Percentiles rank a stretch among this genome's conserved stretches.
Conservation (phyloP, 2,797 vertebrate species). For the Propithecus perrieri region DNA sequence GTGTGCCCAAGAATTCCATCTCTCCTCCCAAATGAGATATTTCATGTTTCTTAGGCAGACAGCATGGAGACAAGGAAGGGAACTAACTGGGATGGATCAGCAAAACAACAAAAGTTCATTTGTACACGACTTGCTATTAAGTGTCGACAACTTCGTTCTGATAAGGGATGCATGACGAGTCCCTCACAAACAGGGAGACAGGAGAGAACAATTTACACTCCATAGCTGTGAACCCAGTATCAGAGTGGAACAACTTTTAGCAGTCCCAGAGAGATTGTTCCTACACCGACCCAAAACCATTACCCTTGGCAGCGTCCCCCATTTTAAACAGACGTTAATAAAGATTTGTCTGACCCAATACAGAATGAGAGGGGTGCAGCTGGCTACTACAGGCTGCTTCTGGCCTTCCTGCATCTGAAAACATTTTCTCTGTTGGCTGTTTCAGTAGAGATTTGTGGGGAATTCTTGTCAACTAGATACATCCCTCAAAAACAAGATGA, state of each 20-base stretch:
- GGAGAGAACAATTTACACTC: neutral
- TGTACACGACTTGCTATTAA: neutral
- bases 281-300: neutral
- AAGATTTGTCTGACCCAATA: neutral
- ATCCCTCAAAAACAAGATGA: neutral
- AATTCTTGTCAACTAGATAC: constrained; percentile 12
- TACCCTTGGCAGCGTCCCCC: neutral
- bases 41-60: constrained; percentile 17
- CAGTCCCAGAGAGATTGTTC: neutral
- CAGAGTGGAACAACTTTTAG: neutral
- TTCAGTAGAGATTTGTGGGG: neutral
- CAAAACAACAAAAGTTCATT: neutral
- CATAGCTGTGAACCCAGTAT: neutral
- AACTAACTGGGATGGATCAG: neutral
- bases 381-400: neutral
- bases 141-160: neutral
- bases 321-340: neutral
- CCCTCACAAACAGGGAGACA: neutral
- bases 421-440: neutral
- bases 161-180: neutral
- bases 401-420: neutral
- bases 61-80: neutral
- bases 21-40: neutral
- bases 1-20: neutral
- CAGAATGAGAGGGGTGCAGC: neutral